Evolutionary conservation across 2,113 vertebrate species (phyloP).

Genomic region (Gallinago paraguaiae): DNA sequence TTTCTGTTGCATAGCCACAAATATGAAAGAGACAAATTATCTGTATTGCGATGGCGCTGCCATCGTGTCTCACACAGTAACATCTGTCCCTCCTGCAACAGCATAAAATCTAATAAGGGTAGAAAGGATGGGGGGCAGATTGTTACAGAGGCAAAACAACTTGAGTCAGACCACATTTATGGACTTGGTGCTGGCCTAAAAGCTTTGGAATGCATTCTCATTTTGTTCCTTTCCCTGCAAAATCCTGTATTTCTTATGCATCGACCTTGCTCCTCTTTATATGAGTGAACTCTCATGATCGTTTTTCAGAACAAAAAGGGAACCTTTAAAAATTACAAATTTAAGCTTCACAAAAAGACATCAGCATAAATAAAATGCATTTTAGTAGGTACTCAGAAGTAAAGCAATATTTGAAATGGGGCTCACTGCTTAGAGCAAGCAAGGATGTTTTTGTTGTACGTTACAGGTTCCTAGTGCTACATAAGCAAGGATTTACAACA

Average conservation of each 20-base stretch:
- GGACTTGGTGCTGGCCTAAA: not conserved
- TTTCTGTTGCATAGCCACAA: not conserved
- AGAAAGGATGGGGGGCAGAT: not conserved
- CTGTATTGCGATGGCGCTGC: fast-evolving
- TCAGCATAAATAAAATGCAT: not conserved
- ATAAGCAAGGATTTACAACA: not conserved
- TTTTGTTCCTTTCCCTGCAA: not conserved
- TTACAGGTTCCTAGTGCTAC: not conserved
- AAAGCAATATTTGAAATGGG: not conserved
- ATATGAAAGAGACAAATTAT: not conserved
- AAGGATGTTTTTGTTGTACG: not conserved
- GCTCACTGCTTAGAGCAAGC: not conserved
- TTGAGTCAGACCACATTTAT: not conserved
- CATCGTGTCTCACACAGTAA: not conserved
- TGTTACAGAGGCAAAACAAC: not conserved
- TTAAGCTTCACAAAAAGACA: not conserved
- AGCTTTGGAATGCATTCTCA: not conserved
- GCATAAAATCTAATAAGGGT: not conserved
- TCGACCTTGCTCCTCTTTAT: not conserved
- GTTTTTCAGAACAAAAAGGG: not conserved
- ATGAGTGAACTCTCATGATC: not conserved
- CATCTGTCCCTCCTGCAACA: not conserved
- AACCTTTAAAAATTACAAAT: not conserved
- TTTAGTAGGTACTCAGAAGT: not conserved
- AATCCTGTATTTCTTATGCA: not conserved